phyloP scores from a whole-genome alignment of 2,113 vertebrate species.

The Rhabdornis inornatus region DNA sequence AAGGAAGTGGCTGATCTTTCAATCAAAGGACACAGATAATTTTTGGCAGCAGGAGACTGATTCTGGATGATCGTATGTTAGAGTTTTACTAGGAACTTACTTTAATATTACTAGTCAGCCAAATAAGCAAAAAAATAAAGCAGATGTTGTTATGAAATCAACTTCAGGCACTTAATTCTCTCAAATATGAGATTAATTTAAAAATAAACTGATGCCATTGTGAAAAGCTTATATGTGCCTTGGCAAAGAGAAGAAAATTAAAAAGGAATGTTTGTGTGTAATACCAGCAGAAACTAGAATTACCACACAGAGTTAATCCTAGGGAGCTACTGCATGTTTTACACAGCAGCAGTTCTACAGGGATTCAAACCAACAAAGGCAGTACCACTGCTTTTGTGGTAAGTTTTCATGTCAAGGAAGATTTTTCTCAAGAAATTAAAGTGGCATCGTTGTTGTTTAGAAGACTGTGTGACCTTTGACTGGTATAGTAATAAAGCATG shows the following conservation, averaged over 20 bases:
- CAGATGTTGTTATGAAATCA: not conserved
- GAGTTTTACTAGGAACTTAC: not conserved
- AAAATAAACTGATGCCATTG: not conserved
- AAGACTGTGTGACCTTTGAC: not conserved
- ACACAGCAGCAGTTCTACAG: not conserved
- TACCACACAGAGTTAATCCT: not conserved
- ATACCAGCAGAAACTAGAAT: not conserved
- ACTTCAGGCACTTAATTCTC: not conserved
- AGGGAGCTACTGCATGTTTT: not conserved
- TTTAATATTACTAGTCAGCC: not conserved
- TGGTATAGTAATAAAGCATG: not conserved
- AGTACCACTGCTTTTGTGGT: not conserved
- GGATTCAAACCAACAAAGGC: not conserved
- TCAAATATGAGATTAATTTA: not conserved
- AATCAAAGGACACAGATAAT: not conserved
- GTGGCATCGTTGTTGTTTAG: not conserved
- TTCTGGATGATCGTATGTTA: not conserved
- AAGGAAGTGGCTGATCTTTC: conserved; percentile 6
- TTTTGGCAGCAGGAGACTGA: not conserved
- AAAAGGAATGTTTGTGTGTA: not conserved
- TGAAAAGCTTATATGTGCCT: not conserved
- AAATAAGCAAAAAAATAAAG: conserved; percentile 12
- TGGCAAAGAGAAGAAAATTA: not conserved
- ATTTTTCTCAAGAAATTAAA: not conserved
- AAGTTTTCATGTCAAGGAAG: not conserved